These are phyloP conservation scores for Tamias sibiricus DNA, from an alignment of 2,113 vertebrate species.

Conservation along the genomic window DNA sequence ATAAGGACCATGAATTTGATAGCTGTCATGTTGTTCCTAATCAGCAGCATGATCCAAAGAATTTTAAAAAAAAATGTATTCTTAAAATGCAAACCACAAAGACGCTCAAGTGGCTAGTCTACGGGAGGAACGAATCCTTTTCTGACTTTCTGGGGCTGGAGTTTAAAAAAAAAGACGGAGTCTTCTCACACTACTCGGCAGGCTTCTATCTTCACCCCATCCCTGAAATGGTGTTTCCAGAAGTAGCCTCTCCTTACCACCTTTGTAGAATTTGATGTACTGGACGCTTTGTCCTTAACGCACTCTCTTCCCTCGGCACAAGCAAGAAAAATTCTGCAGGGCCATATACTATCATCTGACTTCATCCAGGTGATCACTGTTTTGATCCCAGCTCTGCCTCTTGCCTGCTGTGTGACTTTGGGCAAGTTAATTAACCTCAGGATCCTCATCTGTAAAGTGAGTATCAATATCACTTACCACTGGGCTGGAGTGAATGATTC, in stretches of 20 bases:
- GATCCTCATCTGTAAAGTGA: background rate
- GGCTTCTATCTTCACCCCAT: too few relatives aligned
- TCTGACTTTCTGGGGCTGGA: background rate
- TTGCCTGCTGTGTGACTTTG: background rate
- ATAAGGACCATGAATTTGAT: constrained; percentile 60
- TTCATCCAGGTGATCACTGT: background rate
- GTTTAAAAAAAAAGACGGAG: background rate
- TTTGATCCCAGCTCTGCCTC: background rate
- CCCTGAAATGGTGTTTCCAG: background rate
- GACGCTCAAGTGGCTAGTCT: background rate
- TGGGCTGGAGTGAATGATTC: background rate
- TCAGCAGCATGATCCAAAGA: constrained; percentile 55
- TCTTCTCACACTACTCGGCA: background rate
- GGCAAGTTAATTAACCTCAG: background rate
- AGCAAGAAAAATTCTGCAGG: background rate
- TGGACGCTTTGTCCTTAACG: background rate
- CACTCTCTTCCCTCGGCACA: background rate
- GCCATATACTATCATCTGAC: background rate
- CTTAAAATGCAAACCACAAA: constrained; percentile 33
- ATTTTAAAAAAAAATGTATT: constrained; percentile 13
- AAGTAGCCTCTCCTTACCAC: background rate
- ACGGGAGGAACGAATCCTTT: background rate
- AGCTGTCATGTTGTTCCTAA: constrained; percentile 60
- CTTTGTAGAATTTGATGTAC: background rate
- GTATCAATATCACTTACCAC: background rate